Evolutionary conservation across 2,113 vertebrate genomes (phyloP), one percentile per base, ranked within the genome.

Genomic region (Nothocercus nigrocapillus): DNA sequence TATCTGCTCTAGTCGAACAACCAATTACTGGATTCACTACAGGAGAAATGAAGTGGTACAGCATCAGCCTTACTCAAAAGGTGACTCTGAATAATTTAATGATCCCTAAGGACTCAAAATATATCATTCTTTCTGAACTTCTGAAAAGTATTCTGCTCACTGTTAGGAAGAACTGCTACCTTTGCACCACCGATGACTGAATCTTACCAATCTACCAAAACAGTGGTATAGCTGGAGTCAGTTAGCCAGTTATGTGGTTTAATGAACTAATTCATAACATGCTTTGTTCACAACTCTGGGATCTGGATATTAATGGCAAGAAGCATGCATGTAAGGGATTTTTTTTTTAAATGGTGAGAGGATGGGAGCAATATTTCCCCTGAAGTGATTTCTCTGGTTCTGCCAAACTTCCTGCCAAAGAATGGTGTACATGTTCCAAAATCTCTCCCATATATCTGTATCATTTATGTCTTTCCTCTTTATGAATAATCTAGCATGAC

Each of bases 41-140:
- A 88, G 75, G 73, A 62, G 84, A 73, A 88, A 76, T 38, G 34
- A 94, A 82, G 85, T 63, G 63, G 32, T 82, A 66, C 36, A 77
- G 79, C 76, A 61, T 81, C 82, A 88, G 93, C 79, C 73, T 94
- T 36, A 8, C 67, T 40, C 70, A 83, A 75, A 69, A 85, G 67
- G 67, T 83, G 81, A 38, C 72, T 45, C 82, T 89, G 82, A 89
- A 85, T 95, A 88, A 96, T 94, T 93, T 62, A 93, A 69, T 40
- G 59, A 81, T 85, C 82, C 34, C 82, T 64, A 66, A 66, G 82
- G 89, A 62, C 64, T 63, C 54, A 4, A 72, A 72, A 47, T 78
- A 67, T 93, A 19, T 88, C 91, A 77, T 51, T 87, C 34, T 36
- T 70, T 45, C 63, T 51, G 79, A 88, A 83, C 27, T 83, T 91